Conservation (phyloP, 2,113 vertebrate genomes). For the Tragelaphus strepsiceros region DNA sequence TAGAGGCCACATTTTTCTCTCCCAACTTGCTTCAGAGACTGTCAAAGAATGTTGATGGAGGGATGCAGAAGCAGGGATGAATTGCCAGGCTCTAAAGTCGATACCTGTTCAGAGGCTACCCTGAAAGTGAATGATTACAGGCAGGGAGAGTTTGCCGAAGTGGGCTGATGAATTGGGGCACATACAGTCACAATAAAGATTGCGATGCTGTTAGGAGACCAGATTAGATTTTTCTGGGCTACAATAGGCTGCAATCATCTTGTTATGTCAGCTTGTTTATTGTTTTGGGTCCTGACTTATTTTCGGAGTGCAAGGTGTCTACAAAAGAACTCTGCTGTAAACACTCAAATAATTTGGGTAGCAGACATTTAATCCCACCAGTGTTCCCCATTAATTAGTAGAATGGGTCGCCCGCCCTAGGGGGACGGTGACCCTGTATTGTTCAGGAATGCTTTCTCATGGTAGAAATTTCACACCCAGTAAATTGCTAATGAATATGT, state of each 20-base stretch:
- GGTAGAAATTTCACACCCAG: slow-evolving; percentile 80
- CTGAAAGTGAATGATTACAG: slow-evolving; percentile 52
- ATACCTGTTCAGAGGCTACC: slow-evolving; percentile 43
- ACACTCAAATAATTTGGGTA: slow-evolving; percentile 66
- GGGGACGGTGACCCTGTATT: slow-evolving; percentile 72
- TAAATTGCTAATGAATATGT: slow-evolving; percentile 87
- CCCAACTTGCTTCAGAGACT: not conserved
- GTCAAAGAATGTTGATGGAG: not conserved
- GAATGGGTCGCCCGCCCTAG: slow-evolving; percentile 70
- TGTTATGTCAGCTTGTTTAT: slow-evolving; percentile 57
- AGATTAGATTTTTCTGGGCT: slow-evolving; percentile 61
- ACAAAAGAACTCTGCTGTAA: slow-evolving; percentile 60
- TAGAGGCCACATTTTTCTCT: not conserved
- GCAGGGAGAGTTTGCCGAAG: not conserved
- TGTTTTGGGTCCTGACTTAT: slow-evolving; percentile 52
- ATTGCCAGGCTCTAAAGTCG: slow-evolving; percentile 14
- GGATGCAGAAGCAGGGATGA: slow-evolving; percentile 20
- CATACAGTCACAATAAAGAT: slow-evolving; percentile 28
- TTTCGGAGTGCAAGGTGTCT: slow-evolving; percentile 60
- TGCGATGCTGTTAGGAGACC: not conserved
- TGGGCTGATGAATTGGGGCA: slow-evolving; percentile 59
- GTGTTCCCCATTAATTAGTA: slow-evolving; percentile 75
- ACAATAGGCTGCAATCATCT: slow-evolving; percentile 57
- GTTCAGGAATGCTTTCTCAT: slow-evolving; percentile 77
- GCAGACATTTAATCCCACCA: slow-evolving; percentile 68